Percentiles rank a stretch among this genome's conserved stretches.
These are phyloP conservation scores for Sinella curviseta DNA, from an alignment of 1,140 invertebrate species.

Conservation along the genomic window DNA sequence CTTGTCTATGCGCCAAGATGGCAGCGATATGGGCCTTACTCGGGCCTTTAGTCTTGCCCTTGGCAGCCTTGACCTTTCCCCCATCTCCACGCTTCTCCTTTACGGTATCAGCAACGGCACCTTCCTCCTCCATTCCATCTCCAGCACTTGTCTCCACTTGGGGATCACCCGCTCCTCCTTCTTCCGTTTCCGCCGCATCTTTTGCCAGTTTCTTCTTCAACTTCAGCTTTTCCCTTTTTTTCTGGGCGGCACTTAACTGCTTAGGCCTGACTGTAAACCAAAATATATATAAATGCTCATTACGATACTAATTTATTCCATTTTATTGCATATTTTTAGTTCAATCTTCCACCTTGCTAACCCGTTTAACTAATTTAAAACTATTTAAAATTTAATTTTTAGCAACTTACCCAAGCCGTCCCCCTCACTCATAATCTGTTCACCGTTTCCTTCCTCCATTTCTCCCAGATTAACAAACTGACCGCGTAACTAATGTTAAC, in stretches of 20 bases:
- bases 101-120: conserved; percentile 62
- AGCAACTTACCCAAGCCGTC: no score
- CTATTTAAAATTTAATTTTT: no score
- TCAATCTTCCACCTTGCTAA: no score
- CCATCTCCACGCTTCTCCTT: conserved; percentile 56
- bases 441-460: no score
- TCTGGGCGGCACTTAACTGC: conserved; percentile 28
- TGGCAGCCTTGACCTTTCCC: conserved; percentile 59
- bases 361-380: no score
- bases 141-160: conserved; percentile 49
- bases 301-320: no score
- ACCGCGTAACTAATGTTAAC: no score
- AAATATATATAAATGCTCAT: no score
- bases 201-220: conserved; percentile 55
- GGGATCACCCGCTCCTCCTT: conserved; percentile 52
- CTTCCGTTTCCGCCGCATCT: conserved; percentile 58
- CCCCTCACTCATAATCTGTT: no score
- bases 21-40: conserved; percentile 77
- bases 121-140: conserved; percentile 52
- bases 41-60: conserved; percentile 63
- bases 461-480: no score
- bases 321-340: no score
- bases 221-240: conserved; percentile 39
- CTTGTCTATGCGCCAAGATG: conserved; percentile 84
- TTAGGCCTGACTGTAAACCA: no score